Evolutionary conservation across 2,888 invertebrate genomes (phyloP), one percentile per base, ranked within the genome.

Genomic region (Macaria notata): DNA sequence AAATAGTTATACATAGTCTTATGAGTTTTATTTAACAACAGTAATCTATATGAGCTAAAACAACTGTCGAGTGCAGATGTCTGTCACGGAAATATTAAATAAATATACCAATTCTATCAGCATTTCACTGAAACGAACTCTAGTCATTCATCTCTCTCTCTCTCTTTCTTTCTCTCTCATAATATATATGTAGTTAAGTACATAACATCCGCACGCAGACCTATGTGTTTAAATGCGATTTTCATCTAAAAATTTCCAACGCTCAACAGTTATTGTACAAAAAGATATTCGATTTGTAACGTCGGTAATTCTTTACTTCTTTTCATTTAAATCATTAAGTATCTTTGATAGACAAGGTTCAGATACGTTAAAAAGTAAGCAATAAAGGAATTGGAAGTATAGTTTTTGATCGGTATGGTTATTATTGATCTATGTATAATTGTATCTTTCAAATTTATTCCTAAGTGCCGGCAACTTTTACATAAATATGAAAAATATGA

Each of bases 1-100:
- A 91, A 90, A 91, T 91, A 91, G 88, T 86, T 76, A 81, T 76
- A 83, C 73, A 78, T 85, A 88, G 86, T 88, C 84, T 88, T 80
- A 83, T 76, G 73, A 79, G 76, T 58, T 81, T 80, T 64, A 73
- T 73, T 69, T 82, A 84, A 86, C 81, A 85, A 84, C 78, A 79
- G 76, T 81, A 75, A 75, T 76, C 49, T 77, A 76, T 65, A 74
- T 78, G 78, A 80, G 73, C 78, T 81, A 77, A 58, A 81, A 83
- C 76, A 81, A 82, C 72, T 68, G 66, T 73, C 72, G 78, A 71
- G 79, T 81, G 83, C 83, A 73, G 77, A 75, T 75, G 78, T 72
- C 49, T 45, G 48, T 54, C 52, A 65, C 29, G 7, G 19, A 52
- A 19, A 9, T 51, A 9, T 36, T 31, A n/a, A 7, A 39, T 46